Evolutionary conservation across 2,797 vertebrate genomes (phyloP), one percentile per base, ranked within the genome.

Genomic region (Rhinoraja longicauda): DNA sequence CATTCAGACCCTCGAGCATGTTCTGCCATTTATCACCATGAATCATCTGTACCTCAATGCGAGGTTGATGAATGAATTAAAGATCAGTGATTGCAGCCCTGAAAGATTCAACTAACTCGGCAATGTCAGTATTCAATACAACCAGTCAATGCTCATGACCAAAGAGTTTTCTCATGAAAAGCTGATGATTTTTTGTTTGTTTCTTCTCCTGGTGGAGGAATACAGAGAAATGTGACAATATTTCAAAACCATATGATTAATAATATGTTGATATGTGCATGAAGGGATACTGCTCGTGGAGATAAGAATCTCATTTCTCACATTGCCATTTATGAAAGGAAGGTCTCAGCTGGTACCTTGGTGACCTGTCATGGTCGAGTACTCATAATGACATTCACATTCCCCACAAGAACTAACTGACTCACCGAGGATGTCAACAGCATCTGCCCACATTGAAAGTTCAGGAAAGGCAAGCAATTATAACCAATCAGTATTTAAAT

Each of bases 201-300:
- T 57, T 10, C 19, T 57, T 10, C 79, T 82, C 79, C 79, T 57
- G 53, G 2, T 57, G 9, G 79, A 57, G 24, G 39, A 82, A 57
- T 57, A 79, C 8, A 82, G 57, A 82, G 79, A 82, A 53, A 26
- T 29, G 1, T 82, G 45, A 8, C 24, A 82, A 57, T 0, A 29
- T 59, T 57, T 82, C 82, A 82, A 57, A 59, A 57, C 53, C 24
- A 24, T 29, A 57, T 59, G 45, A 57, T 57, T 59, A 57, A 82
- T 82, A 78, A 78, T 78, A 59, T 57, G 53, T 57, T 82, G 57
- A 59, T 82, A 57, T 82, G 79, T 82, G 79, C 45, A 82, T 59
- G 53, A 57, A 59, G 79, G 45, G 53, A 12, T 29, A 57, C 53
- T 57, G 24, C 53, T 79, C 82, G 24, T 26, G 10, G 26, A 57